Evolutionary conservation across 2,113 vertebrate genomes (phyloP).

Genomic region (Prionailurus viverrinus): DNA sequence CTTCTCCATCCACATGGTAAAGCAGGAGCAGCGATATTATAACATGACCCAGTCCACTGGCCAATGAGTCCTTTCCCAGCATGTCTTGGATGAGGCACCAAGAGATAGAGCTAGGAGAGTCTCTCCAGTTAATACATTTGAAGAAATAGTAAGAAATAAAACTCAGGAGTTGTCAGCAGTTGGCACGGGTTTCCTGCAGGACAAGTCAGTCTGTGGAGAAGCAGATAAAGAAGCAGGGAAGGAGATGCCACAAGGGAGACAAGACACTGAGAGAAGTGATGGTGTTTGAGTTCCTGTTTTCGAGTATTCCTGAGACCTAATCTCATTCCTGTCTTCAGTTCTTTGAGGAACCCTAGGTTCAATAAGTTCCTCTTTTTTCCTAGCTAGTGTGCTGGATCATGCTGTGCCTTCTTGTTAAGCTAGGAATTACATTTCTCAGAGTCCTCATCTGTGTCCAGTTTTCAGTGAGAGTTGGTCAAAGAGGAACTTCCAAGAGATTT

Average conservation of each 20-base stretch:
- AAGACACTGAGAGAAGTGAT: not conserved
- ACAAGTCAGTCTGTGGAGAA: not conserved
- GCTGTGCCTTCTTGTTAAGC: not conserved
- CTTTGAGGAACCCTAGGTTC: not conserved
- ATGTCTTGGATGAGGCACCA: not conserved
- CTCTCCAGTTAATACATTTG: not conserved
- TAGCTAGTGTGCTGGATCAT: not conserved
- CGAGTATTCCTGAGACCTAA: not conserved
- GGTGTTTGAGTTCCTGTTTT: not conserved
- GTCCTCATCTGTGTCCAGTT: not conserved
- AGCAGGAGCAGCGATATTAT: not conserved
- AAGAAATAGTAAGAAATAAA: not conserved
- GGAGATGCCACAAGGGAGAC: not conserved
- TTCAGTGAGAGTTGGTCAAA: not conserved
- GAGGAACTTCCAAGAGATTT: not conserved
- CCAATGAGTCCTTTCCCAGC: not conserved
- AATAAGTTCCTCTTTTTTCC: not conserved
- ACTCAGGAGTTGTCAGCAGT: not conserved
- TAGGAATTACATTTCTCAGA: not conserved
- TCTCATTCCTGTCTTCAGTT: not conserved
- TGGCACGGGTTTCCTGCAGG: not conserved
- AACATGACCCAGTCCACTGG: not conserved
- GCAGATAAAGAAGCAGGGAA: not conserved
- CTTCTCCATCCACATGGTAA: not conserved
- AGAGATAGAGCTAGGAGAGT: not conserved